phyloP scores from a whole-genome alignment of 2,888 invertebrate genomes.

The Laspeyria flexula region DNA sequence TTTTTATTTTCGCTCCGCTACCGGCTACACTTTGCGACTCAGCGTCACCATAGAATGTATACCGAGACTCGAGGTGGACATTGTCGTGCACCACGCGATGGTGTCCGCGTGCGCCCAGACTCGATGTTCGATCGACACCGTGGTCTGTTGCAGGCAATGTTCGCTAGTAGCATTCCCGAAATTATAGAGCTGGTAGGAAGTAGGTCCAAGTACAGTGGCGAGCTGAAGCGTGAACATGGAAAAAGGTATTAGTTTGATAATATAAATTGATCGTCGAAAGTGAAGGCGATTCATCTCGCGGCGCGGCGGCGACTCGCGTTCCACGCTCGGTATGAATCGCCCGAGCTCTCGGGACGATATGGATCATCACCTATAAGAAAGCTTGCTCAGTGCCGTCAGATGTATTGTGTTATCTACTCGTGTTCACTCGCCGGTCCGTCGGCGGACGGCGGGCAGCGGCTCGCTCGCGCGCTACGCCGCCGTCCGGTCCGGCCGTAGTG shows the following conservation, averaged over 20 bases:
- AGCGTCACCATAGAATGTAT: slow-evolving; percentile 77
- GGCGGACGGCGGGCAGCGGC: slow-evolving; percentile 43
- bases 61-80: slow-evolving; percentile 80
- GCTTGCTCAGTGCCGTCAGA: slow-evolving; percentile 87
- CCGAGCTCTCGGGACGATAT: slow-evolving; percentile 74
- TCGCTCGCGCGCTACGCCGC: slow-evolving; percentile 54
- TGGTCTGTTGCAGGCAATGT: slow-evolving; percentile 98
- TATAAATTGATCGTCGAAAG: slow-evolving; percentile 77
- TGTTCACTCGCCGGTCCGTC: slow-evolving; percentile 66
- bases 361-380: slow-evolving; percentile 80
- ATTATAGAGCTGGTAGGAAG: slow-evolving; percentile 99
- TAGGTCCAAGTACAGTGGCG: slow-evolving; percentile 99
- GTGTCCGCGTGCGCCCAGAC: slow-evolving; percentile 73
- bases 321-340: slow-evolving; percentile 71
- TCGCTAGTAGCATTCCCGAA: slow-evolving; percentile 99
- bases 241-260: slow-evolving; percentile 94
- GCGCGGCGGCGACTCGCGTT: slow-evolving; percentile 46
- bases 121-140: slow-evolving; percentile 80
- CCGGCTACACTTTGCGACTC: slow-evolving; percentile 77
- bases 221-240: slow-evolving; percentile 99
- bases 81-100: slow-evolving; percentile 85
- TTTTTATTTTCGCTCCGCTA: slow-evolving; percentile 82
- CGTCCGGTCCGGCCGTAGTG: slow-evolving; percentile 39
- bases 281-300: slow-evolving; percentile 76
- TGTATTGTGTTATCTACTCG: slow-evolving; percentile 87